Percentiles rank a stretch among this genome's conserved stretches.
These are phyloP conservation scores for Pterophyllum scalare DNA, from an alignment of 2,113 vertebrate genomes.

Conservation along the genomic window DNA sequence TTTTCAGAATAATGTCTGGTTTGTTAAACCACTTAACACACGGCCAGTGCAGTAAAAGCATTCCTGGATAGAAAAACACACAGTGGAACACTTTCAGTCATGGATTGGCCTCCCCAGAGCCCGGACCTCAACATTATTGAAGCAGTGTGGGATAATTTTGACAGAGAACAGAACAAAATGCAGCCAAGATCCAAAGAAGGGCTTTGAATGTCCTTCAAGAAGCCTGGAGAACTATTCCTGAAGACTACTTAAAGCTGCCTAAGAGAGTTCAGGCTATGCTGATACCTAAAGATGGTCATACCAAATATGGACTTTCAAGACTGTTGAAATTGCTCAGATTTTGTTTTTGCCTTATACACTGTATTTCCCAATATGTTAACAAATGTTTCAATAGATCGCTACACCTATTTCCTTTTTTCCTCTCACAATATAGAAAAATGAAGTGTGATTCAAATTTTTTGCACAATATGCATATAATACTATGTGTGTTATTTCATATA, in stretches of 20 bases:
- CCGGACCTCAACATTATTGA: no score
- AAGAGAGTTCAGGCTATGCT: background rate
- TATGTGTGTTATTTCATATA: background rate
- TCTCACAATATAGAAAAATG: background rate
- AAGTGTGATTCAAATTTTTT: background rate
- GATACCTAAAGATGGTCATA: background rate
- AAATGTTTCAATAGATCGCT: background rate
- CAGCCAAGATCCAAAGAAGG: background rate
- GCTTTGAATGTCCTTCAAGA: background rate
- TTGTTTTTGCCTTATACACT: background rate
- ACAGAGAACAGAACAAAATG: no score
- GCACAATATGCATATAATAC: background rate
- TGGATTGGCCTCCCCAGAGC: background rate
- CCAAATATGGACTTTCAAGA: background rate
- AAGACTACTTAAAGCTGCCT: background rate
- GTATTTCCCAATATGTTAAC: background rate
- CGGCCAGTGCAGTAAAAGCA: background rate
- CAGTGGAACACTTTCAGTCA: background rate
- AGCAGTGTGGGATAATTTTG: no score
- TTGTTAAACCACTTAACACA: background rate
- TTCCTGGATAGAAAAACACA: background rate
- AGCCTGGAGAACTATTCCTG: background rate
- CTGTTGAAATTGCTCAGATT: background rate
- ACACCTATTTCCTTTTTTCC: background rate
- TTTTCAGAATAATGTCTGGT: background rate